Evolutionary conservation across 2,888 invertebrate genomes (phyloP), one percentile per base, ranked within the genome.

Genomic region (Iselma pallidipennis): DNA sequence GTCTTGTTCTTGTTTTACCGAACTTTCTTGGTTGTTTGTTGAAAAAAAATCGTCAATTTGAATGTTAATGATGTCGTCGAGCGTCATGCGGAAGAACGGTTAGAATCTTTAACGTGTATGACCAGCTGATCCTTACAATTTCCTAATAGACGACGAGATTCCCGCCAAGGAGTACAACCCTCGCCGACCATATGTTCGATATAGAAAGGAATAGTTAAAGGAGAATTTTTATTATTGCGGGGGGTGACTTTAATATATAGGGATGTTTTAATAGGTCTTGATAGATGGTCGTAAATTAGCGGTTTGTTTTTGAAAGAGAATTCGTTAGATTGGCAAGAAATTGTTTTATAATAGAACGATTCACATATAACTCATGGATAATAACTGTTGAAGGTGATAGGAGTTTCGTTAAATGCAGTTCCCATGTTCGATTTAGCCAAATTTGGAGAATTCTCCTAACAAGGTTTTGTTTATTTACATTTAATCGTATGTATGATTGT

Each of bases 61-160:
- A 74, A 72, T 75, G 71, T 70, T 75, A 75, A 74, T 74, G 75
- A 74, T 71, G 72, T 75, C 73, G 72, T 75, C 73, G 21, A 73
- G 71, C 68, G 70, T 59, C 73, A 73, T 68, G 67, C 69, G 72
- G 73, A 69, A 62, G 59, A 68, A 69, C 73, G 69, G 73, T 73
- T 73, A 59, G 49, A 33, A 21, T 42, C 42, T 65, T 66, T 68
- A 71, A 73, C 70, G 71, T n/a, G n/a, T 71, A 65, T 68, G 50
- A 61, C 61, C 73, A 72, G 68, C 73, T 72, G 73, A 71, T 70
- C 63, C 51, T 52, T 56, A 42, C 64, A 59, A 45, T 59, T 59
- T 64, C 64, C n/a, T n/a, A n/a, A n/a, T 67, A 66, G 58, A 65
- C 56, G 65, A 66, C 55, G 63, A 50, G 59, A 60, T 66, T 68